A percentile compares a stretch with the other conserved stretches of the same genome.
phyloP scores from a whole-genome alignment of 2,113 vertebrate species.

The Aplodontia rufa region DNA sequence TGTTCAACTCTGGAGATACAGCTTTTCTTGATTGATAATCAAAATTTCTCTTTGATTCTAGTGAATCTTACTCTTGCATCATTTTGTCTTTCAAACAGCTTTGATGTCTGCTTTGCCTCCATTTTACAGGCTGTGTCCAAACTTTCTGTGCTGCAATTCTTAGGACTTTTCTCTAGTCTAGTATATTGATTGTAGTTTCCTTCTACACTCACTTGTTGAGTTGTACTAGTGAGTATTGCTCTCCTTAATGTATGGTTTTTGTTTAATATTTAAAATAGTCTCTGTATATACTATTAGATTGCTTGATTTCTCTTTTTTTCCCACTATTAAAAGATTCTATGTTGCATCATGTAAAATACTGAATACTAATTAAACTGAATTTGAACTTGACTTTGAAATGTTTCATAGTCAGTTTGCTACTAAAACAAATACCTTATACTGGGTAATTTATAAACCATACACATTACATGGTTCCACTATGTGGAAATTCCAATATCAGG shows the following conservation, averaged over 20 bases:
- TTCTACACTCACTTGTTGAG: background rate
- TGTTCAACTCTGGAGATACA: background rate
- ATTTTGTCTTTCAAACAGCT: background rate
- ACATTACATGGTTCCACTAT: background rate
- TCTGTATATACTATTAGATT: background rate
- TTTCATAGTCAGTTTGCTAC: background rate
- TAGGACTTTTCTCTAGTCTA: background rate
- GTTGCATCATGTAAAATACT: slow-evolving; percentile 3
- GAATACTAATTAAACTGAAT: background rate
- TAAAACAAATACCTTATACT: background rate
- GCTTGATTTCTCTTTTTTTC: slow-evolving; percentile 40
- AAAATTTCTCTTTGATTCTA: slow-evolving; percentile 44
- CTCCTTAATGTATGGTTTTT: background rate
- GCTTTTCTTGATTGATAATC: slow-evolving; percentile 21
- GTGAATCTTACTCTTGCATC: slow-evolving; percentile 40
- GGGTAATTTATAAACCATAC: background rate
- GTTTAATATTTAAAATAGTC: background rate
- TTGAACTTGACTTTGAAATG: slow-evolving; percentile 16
- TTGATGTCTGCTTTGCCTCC: background rate
- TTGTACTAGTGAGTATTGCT: background rate
- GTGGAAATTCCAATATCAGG: background rate
- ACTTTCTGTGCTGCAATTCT: background rate
- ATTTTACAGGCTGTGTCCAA: slow-evolving; percentile 12
- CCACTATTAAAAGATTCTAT: background rate
- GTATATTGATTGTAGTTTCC: background rate